phyloP scores from a whole-genome alignment of 2,113 vertebrate species.

The Melanocharis versteri region DNA sequence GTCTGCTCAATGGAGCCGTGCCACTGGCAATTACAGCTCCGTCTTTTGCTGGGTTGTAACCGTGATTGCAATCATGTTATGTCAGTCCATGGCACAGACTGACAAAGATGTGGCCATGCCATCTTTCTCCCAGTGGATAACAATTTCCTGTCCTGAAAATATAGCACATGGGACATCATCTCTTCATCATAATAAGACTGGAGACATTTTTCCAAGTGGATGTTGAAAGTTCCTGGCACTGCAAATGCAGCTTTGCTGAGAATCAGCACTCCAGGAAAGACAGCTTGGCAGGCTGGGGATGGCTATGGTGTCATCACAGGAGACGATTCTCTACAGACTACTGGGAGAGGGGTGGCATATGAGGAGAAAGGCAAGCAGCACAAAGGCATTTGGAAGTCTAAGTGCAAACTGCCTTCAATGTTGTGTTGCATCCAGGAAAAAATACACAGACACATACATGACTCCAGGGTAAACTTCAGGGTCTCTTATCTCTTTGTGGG shows the following conservation, averaged over 20 bases:
- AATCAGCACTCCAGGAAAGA: slow-evolving; percentile 11
- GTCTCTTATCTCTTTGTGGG: background rate
- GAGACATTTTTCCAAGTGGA: background rate
- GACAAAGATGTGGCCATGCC: background rate
- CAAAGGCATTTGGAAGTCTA: slow-evolving; percentile 18
- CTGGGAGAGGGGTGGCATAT: background rate
- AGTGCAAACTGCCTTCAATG: background rate
- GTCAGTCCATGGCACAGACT: background rate
- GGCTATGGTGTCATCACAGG: background rate
- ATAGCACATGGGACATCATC: background rate
- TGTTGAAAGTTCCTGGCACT: background rate
- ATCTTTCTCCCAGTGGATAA: background rate
- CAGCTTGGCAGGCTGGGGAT: background rate
- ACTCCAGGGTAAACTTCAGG: background rate
- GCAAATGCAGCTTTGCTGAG: background rate
- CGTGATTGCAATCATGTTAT: background rate
- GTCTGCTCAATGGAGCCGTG: background rate
- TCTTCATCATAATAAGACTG: background rate
- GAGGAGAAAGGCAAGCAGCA: slow-evolving; percentile 18
- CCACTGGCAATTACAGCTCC: background rate
- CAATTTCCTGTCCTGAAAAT: background rate
- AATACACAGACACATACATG: background rate
- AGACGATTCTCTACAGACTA: background rate
- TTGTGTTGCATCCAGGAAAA: background rate
- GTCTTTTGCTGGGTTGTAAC: background rate